Evolutionary conservation across 2,113 vertebrate genomes (phyloP).

Genomic region (Gadus macrocephalus): DNA sequence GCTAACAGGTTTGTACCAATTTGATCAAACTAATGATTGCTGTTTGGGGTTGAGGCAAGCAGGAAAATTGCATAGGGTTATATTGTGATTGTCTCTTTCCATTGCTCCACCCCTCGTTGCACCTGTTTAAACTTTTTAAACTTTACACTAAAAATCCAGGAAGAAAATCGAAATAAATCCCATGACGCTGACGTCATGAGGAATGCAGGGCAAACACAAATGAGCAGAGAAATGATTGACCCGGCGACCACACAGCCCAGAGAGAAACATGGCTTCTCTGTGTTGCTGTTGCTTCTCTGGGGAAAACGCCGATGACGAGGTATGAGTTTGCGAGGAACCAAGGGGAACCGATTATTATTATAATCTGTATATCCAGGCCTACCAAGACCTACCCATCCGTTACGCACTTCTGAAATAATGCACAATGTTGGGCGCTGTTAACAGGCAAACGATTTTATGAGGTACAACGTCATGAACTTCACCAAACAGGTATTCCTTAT

Average conservation of each 20-base stretch:
- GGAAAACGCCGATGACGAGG: slow-evolving; percentile 46
- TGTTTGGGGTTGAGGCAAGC: too few relatives aligned
- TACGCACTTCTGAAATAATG: too few relatives aligned
- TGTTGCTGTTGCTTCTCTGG: slow-evolving; percentile 43
- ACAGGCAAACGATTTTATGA: too few relatives aligned
- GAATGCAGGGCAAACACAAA: slow-evolving; percentile 32
- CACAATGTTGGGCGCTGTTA: too few relatives aligned
- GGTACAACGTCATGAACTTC: too few relatives aligned
- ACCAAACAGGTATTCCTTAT: too few relatives aligned
- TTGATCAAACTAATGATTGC: too few relatives aligned
- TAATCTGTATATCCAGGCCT: too few relatives aligned
- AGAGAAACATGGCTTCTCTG: slow-evolving; percentile 41
- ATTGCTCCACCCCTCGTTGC: background rate
- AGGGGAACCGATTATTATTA: background rate
- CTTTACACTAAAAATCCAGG: slow-evolving; percentile 16
- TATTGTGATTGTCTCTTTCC: too few relatives aligned
- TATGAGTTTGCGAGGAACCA: slow-evolving; percentile 25
- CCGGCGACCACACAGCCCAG: slow-evolving; percentile 18
- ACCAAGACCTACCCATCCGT: too few relatives aligned
- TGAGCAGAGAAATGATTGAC: slow-evolving; percentile 45
- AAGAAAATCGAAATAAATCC: slow-evolving; percentile 28
- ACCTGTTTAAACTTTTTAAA: slow-evolving; percentile 12
- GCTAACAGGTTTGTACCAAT: too few relatives aligned
- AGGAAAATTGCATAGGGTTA: too few relatives aligned
- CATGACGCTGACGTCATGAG: slow-evolving; percentile 61